phyloP scores from a whole-genome alignment of 1,140 invertebrate genomes.

The Carcinoscorpius rotundicauda region DNA sequence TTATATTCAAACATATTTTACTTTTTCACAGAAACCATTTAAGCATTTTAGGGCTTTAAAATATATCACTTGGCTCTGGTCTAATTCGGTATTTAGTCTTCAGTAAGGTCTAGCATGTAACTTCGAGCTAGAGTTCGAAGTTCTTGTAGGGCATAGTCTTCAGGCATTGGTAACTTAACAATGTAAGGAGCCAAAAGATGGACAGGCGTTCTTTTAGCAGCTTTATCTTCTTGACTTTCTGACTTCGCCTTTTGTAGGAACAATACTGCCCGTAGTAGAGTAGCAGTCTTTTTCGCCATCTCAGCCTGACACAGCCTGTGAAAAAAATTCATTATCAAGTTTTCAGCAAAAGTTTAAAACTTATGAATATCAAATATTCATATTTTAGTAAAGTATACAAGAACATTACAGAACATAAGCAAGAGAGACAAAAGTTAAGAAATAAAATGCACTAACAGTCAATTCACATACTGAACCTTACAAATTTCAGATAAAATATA shows the following conservation, averaged over 20 bases:
- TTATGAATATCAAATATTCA: not conserved
- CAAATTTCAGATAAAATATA: too few relatives aligned
- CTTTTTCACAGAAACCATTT: too few relatives aligned
- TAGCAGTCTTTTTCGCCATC: constrained; percentile 46
- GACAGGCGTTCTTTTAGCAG: constrained; percentile 29
- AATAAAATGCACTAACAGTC: too few relatives aligned
- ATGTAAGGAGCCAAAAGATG: constrained; percentile 37
- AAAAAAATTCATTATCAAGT: not conserved
- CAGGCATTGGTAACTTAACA: constrained; percentile 45
- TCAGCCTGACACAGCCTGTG: constrained; percentile 47
- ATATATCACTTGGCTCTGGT: too few relatives aligned
- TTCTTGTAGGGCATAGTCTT: constrained; percentile 51
- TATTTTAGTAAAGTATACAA: not conserved
- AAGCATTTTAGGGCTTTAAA: too few relatives aligned
- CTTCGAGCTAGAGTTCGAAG: constrained; percentile 35
- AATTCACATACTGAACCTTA: too few relatives aligned
- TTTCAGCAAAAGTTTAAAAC: not conserved
- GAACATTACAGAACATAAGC: not conserved
- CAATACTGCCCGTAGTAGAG: constrained; percentile 41
- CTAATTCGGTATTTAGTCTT: too few relatives aligned
- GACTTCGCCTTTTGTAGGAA: constrained; percentile 34
- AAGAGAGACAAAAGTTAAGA: too few relatives aligned
- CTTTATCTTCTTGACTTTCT: constrained; percentile 8
- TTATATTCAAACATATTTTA: too few relatives aligned
- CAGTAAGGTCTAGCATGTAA: constrained; percentile 28